A percentile compares a stretch with the other conserved stretches of the same genome.
Conservation (phyloP, 2,113 vertebrate species). For the Osmerus eperlanus region DNA sequence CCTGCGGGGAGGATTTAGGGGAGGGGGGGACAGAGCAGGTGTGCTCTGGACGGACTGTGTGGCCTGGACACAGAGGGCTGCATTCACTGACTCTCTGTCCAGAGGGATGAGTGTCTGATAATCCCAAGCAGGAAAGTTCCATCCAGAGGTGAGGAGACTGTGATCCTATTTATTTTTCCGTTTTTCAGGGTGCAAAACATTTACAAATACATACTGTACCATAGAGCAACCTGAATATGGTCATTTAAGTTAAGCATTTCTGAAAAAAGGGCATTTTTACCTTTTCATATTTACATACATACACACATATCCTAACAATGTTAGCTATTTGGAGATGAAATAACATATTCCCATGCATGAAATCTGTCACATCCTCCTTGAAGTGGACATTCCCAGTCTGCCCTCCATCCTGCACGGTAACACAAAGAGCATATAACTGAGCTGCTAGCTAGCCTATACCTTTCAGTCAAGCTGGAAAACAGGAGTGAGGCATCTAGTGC, state of each 20-base stretch:
- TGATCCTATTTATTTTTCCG: conserved; percentile 36
- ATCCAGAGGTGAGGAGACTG: conserved; percentile 46
- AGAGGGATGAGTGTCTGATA: conserved; percentile 41
- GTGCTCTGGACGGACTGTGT: conserved; percentile 54
- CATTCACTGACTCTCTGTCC: conserved; percentile 42
- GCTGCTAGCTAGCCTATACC: conserved; percentile 61
- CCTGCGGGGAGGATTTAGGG: not conserved
- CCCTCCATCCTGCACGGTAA: conserved; percentile 54
- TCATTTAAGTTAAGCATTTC: conserved; percentile 60
- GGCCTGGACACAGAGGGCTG: conserved; percentile 53
- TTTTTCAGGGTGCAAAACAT: conserved; percentile 68
- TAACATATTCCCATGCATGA: conserved; percentile 68
- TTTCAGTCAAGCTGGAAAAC: conserved; percentile 59
- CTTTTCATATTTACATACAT: conserved; percentile 68
- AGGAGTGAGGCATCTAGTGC: conserved; percentile 61
- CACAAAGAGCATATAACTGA: conserved; percentile 40
- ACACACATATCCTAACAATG: conserved; percentile 68
- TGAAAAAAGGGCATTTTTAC: conserved; percentile 46
- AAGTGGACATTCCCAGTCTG: conserved; percentile 27
- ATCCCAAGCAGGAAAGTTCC: conserved; percentile 45
- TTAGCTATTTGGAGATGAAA: conserved; percentile 59
- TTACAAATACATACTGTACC: conserved; percentile 61
- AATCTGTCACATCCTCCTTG: conserved; percentile 46
- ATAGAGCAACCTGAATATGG: conserved; percentile 70
- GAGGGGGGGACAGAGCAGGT: conserved; percentile 32